Conservation (phyloP, 2,797 vertebrate species). For the Discoglossus pictus region DNA sequence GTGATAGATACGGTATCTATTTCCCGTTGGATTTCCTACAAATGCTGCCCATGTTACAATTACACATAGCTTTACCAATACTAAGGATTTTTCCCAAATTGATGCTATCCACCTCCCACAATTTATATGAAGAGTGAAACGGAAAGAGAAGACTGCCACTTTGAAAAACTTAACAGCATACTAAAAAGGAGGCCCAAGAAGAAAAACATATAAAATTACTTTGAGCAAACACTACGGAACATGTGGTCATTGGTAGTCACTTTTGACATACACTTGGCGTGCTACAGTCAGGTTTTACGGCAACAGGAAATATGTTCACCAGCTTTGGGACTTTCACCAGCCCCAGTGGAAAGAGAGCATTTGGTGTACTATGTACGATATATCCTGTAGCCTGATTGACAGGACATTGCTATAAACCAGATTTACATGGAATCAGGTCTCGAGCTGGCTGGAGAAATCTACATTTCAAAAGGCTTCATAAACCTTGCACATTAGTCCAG, state of each 20-base stretch:
- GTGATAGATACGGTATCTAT: too few relatives aligned
- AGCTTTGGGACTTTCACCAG: constrained; percentile 44
- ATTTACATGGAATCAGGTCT: constrained; percentile 41
- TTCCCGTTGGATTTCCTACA: too few relatives aligned
- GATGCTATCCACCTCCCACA: constrained; percentile 9
- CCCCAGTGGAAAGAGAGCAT: constrained; percentile 29
- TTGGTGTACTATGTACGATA: constrained; percentile 34
- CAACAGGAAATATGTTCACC: constrained; percentile 52
- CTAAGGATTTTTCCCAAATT: neutral
- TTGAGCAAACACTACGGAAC: constrained; percentile 45
- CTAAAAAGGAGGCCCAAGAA: constrained; percentile 29
- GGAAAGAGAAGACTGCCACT: constrained; percentile 38
- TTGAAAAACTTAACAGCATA: constrained; percentile 42
- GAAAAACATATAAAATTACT: constrained; percentile 52
- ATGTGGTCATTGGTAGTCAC: constrained; percentile 50
- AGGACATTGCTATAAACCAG: constrained; percentile 39
- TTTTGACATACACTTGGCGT: constrained; percentile 48
- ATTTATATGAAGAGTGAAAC: constrained; percentile 25
- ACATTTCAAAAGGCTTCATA: constrained; percentile 10
- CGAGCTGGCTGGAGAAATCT: constrained; percentile 8
- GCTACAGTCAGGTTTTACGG: constrained; percentile 40
- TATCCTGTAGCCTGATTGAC: constrained; percentile 49
- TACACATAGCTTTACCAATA: too few relatives aligned
- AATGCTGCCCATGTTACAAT: too few relatives aligned
- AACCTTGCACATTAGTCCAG: constrained; percentile 2